Conservation (phyloP, 2,797 vertebrate species). For the Calcarius lapponicus region DNA sequence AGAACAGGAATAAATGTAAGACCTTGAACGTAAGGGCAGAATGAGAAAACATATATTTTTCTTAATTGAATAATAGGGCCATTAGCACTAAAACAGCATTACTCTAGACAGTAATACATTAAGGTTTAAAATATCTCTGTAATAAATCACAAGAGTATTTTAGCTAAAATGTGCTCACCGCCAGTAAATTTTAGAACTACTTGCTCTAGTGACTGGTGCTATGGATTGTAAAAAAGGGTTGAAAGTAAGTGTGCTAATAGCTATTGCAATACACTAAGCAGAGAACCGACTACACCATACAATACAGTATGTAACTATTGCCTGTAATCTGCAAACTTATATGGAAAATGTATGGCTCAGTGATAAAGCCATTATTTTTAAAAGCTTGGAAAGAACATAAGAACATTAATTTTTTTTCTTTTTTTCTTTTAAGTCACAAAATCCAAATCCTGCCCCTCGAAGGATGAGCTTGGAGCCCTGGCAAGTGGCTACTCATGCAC, state of each 20-base stretch:
- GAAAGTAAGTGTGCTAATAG: background rate
- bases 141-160: background rate
- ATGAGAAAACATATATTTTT: slow-evolving; percentile 12
- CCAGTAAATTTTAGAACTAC: background rate
- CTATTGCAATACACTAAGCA: background rate
- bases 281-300: background rate
- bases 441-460: background rate
- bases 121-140: background rate
- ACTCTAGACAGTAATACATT: background rate
- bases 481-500: background rate
- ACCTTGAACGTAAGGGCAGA: background rate
- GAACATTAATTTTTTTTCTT: background rate
- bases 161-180: background rate
- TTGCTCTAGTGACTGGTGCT: background rate
- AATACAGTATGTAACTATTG: background rate
- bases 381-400: background rate
- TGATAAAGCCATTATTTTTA: background rate
- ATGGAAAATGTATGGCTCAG: background rate
- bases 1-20: slow-evolving; percentile 4
- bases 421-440: background rate
- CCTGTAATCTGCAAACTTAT: background rate
- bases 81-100: slow-evolving; percentile 5
- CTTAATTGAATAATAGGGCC: slow-evolving; percentile 20
- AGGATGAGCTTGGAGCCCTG: background rate
- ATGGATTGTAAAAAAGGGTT: background rate